Evolutionary conservation across 2,797 vertebrate species (phyloP).

Genomic region (Gouania willdenowi): DNA sequence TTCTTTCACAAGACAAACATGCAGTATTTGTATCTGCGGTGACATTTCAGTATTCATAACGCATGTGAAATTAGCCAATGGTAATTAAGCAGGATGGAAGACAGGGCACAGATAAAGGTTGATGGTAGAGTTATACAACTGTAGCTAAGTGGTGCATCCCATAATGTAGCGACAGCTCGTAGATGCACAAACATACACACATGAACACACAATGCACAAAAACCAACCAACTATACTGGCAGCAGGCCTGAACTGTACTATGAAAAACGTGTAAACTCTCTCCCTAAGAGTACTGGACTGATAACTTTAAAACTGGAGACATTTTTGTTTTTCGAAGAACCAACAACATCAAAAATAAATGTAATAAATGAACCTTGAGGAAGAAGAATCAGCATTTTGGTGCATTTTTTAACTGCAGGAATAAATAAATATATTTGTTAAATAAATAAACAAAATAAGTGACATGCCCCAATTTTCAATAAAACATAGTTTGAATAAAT

Average conservation of each 20-base stretch:
- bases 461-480: conserved; percentile 21
- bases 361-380: conserved; percentile 24
- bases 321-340: conserved; percentile 30
- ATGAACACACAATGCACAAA: conserved; percentile 11
- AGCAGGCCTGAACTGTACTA: conserved; percentile 61
- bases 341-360: conserved; percentile 18
- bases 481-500: conserved; percentile 17
- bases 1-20: conserved; percentile 29
- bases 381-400: conserved; percentile 21
- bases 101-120: conserved; percentile 34
- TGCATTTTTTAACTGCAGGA: conserved; percentile 14
- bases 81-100: conserved; percentile 52
- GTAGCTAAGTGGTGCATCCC: conserved; percentile 36
- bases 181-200: conserved; percentile 20
- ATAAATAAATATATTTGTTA: conserved; percentile 31
- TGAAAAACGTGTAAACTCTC: conserved; percentile 41
- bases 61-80: conserved; percentile 60
- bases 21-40: conserved; percentile 36
- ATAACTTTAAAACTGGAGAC: conserved; percentile 39
- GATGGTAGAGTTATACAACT: conserved; percentile 35
- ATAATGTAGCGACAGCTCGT: conserved; percentile 59
- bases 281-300: conserved; percentile 42
- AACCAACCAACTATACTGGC: conserved; percentile 34
- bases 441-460: too few species aligned
- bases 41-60: conserved; percentile 63